These are phyloP conservation scores for Fregetta grallaria DNA, from an alignment of 2,113 vertebrate genomes.

Conservation along the genomic window DNA sequence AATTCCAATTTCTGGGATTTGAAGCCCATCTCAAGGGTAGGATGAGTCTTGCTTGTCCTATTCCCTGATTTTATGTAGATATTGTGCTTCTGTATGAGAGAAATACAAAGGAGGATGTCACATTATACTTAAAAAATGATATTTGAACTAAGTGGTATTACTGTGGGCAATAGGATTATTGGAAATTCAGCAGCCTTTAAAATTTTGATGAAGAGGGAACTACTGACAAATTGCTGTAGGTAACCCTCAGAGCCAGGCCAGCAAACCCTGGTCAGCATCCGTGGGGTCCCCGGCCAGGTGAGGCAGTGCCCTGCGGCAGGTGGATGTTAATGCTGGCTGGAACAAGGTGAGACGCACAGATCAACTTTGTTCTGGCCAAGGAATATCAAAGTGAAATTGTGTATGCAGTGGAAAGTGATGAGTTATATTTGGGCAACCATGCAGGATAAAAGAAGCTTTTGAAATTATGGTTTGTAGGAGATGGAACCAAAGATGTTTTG, in stretches of 20 bases:
- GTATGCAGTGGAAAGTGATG: not conserved
- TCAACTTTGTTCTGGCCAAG: not conserved
- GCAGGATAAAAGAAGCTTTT: not conserved
- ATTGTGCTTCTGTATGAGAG: not conserved
- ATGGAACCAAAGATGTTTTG: not conserved
- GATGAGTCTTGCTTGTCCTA: not conserved
- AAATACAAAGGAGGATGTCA: fast-evolving
- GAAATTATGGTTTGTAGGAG: not conserved
- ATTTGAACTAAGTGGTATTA: not conserved
- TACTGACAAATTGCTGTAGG: constrained; percentile 2
- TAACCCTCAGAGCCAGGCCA: not conserved
- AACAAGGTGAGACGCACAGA: not conserved
- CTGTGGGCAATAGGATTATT: not conserved
- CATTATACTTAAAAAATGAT: not conserved
- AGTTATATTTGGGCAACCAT: not conserved
- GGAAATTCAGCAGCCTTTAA: not conserved
- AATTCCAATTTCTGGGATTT: not conserved
- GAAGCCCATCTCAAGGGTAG: not conserved
- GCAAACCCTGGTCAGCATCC: not conserved
- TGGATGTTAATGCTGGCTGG: not conserved
- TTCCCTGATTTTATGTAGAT: not conserved
- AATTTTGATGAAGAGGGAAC: not conserved
- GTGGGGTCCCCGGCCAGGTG: fast-evolving
- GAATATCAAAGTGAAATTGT: not conserved
- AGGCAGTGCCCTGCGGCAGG: fast-evolving